Base-by-base conservation (phyloP, 2,797 vertebrate genomes). In the Microctenopoma stevenorrisi region DNA sequence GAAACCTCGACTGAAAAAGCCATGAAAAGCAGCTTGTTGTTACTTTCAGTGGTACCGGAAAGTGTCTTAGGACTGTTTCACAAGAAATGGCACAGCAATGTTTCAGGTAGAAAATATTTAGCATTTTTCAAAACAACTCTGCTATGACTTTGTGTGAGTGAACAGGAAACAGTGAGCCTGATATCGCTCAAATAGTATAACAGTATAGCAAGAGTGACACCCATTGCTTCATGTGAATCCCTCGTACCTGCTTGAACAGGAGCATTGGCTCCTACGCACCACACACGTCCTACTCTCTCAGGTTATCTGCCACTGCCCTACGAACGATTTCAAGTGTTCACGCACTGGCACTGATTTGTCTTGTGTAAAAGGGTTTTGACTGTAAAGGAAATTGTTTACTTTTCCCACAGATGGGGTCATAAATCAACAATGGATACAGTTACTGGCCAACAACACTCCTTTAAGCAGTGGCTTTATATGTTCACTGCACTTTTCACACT, bases 231-330 rank as follows among this genome's bases (percentile, higher is more conserved):
- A 4, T 68, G 42, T 40, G 10, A 55, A 40, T 38, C 22, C 47
- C 38, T n/a, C 6, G 8, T 37, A 18, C 1, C 0, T 1, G 25
- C 16, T 4, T 2, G 14, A 7, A 5, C 2, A 5, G 35, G 2
- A 53, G 33, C 26, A 16, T 3, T 2, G 5, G 30, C 35, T 14
- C 37, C 30, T 1, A 33, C 30, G 7, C 30, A 33, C 5, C 7
- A 33, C 30, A 33, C 7, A 5, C 30, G 5, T 33, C 30, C 30
- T 7, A 7, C 5, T 7, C 30, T 33, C 30, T 33, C 5, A 33
- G 30, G 30, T 33, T 6, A 33, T 33, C 30, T 33, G 30, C 30
- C 30, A 33, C 30, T 33, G 30, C 30, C 30, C 30, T 33, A 7
- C 5, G 30, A 5, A 33, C 5, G 5, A 33, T 5, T 33, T 33